Conservation (phyloP, 2,888 invertebrate genomes). For the Pollenia amentaria region DNA sequence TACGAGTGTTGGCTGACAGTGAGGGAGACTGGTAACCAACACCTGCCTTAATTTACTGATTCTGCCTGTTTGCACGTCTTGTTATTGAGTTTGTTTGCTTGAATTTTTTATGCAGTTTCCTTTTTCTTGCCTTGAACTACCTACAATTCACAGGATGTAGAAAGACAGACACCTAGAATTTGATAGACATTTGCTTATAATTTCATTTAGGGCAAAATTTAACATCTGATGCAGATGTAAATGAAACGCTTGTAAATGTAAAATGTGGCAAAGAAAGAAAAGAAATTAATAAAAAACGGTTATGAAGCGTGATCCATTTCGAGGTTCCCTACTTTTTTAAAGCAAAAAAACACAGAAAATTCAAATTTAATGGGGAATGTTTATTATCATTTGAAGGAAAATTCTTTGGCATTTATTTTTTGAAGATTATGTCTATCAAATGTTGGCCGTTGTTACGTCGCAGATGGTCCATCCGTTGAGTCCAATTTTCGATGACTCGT, state of each 20-base stretch:
- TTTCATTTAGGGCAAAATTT: slow-evolving; percentile 51
- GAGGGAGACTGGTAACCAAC: slow-evolving; percentile 36
- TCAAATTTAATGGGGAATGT: too few species aligned
- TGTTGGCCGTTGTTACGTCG: too few species aligned
- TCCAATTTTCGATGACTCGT: too few species aligned
- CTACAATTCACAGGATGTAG: slow-evolving; percentile 40
- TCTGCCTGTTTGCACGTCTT: not conserved
- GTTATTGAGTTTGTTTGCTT: slow-evolving; percentile 3
- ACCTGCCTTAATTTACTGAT: slow-evolving; percentile 34
- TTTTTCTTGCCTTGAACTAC: slow-evolving; percentile 28
- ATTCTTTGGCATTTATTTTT: too few species aligned
- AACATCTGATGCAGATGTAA: slow-evolving; percentile 63
- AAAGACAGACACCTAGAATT: slow-evolving; percentile 39
- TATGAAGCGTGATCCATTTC: too few species aligned
- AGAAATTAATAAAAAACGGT: not conserved
- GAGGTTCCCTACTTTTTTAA: too few species aligned
- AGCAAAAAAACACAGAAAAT: too few species aligned
- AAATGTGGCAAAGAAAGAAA: not conserved
- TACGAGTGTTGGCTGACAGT: not conserved
- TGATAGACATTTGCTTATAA: slow-evolving; percentile 42
- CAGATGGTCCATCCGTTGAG: too few species aligned
- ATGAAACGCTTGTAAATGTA: slow-evolving; percentile 49
- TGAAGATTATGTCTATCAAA: too few species aligned
- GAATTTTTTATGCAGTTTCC: slow-evolving; percentile 33
- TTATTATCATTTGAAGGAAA: too few species aligned